Evolutionary conservation across 2,797 vertebrate species (phyloP).

Genomic region (Limosa lapponica): DNA sequence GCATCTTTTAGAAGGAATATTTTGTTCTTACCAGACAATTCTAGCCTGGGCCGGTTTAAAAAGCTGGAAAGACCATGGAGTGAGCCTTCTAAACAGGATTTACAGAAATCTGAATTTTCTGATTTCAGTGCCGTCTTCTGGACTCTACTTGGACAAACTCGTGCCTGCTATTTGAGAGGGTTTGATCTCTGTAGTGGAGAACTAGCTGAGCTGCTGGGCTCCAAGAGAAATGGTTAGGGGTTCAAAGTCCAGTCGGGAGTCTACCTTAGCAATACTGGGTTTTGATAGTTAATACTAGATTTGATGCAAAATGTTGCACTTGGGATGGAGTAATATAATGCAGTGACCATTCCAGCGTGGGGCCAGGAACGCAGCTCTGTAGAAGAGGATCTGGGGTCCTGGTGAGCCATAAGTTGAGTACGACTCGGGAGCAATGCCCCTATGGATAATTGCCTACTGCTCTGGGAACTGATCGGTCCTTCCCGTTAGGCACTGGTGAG

Average conservation of each 20-base stretch:
- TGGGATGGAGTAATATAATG: neutral
- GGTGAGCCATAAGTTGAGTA: neutral
- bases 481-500: too few species aligned
- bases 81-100: neutral
- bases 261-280: neutral
- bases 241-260: neutral
- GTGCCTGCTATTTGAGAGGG: neutral
- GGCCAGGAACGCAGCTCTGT: neutral
- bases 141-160: neutral
- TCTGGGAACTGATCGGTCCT: neutral
- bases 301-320: neutral
- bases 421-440: neutral
- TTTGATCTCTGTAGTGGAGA: neutral
- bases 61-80: neutral
- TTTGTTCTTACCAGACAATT: neutral
- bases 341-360: fast-evolving
- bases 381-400: neutral
- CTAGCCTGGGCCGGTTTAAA: fast-evolving
- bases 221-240: neutral
- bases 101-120: neutral
- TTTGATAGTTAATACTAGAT: neutral
- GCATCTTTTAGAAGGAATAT: neutral
- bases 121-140: neutral
- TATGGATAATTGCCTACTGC: neutral
- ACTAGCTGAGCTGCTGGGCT: neutral